A percentile compares a stretch with the other conserved stretches of the same genome.
These are phyloP conservation scores for Capricornis sumatraensis DNA, from an alignment of 2,113 vertebrate genomes.

Conservation along the genomic window DNA sequence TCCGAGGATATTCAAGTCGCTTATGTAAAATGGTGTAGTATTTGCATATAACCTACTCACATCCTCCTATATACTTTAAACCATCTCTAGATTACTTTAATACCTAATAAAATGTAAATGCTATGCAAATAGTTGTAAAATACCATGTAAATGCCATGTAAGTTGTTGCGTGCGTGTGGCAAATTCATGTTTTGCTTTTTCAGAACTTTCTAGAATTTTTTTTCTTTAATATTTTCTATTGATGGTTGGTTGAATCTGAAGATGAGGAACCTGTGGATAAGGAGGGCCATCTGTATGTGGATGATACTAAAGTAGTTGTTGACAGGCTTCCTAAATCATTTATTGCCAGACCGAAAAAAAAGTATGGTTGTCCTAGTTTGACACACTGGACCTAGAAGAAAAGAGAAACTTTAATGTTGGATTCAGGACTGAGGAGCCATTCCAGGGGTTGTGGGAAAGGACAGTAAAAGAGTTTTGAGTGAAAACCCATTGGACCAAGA, in stretches of 20 bases:
- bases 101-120: neutral
- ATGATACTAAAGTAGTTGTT: slow-evolving; percentile 1
- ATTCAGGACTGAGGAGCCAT: neutral
- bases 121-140: neutral
- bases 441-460: neutral
- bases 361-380: slow-evolving; percentile 38
- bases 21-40: neutral
- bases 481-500: slow-evolving; percentile 18
- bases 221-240: neutral
- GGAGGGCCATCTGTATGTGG: neutral
- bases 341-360: slow-evolving; percentile 28
- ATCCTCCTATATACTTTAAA: neutral
- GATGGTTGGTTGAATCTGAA: neutral
- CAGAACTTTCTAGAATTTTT: neutral
- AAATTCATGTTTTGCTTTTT: neutral
- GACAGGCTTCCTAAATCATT: slow-evolving; percentile 17
- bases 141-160: neutral
- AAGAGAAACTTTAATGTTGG: slow-evolving; percentile 36
- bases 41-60: neutral
- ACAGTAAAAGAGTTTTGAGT: slow-evolving; percentile 21
- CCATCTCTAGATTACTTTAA: neutral
- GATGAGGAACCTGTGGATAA: neutral
- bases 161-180: neutral
- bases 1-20: neutral
- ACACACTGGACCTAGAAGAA: slow-evolving; percentile 7